Base-by-base conservation (phyloP, 35 echinoderm and acorn worm species). In the Chiridota heheva region DNA sequence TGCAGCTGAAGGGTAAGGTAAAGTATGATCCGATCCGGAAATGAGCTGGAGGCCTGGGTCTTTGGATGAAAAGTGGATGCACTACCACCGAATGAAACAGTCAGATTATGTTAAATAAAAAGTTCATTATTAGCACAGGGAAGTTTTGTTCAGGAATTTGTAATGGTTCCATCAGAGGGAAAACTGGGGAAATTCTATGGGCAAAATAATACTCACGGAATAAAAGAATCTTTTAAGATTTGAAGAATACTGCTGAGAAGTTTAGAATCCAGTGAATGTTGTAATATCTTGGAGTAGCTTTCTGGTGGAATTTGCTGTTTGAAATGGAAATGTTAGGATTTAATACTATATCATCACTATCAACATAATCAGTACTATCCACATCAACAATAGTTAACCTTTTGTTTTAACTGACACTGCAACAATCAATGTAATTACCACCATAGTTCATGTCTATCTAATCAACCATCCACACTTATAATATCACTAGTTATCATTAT, bases 231-330 rank as follows among this genome's bases (percentile, higher is more conserved):
- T 33, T 80, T 27, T 15, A 96, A 31, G 22, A 96, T 69, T 15
- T 18, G 26, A 17, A 96, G 81, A 42, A 96, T 96, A 36, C 83
- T 83, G 43, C 40, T 90, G 39, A 96, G 71, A 44, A 96, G 63
- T 22, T 69, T 55, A 16, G 92, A 67, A 38, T 96, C 92, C 45
- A 96, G 43, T 3, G 87, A 90, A 18, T 96, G 82, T 56, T 96
- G 87, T 22, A 96, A 89, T 27, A 96, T 62, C 58, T 73, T 71
- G 15, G 76, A 44, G 38, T 81, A 90, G 17, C 38, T 81, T 15
- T 46, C 58, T 15, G 92, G 82, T 72, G 82, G 57, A 42, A 96
- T 96, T 86, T 90, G 69, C 92, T 96, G 70, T 29, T 44, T 56
- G 42, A 39, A 65, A 67, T 63, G 44, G 15, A 24, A 71, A 40